Percentiles rank a stretch among this genome's conserved stretches.
Conservation (phyloP, 2,113 vertebrate species). For the Brienomyrus longianalis region DNA sequence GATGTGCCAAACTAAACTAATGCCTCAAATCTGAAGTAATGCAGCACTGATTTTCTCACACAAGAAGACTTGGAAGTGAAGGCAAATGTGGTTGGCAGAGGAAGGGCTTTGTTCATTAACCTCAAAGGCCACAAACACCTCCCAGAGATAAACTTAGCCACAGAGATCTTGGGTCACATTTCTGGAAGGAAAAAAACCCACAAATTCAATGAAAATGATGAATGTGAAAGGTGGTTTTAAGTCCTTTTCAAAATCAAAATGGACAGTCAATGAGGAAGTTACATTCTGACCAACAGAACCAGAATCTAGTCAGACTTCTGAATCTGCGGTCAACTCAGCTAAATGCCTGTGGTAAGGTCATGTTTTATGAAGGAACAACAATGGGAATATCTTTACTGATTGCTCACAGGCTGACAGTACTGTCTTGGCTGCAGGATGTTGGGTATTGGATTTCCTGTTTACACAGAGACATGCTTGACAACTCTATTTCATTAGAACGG, state of each 20-base stretch:
- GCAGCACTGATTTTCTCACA: background rate
- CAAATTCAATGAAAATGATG: background rate
- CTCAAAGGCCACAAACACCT: background rate
- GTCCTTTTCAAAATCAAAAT: background rate
- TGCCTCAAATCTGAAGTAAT: background rate
- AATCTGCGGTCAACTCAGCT: background rate
- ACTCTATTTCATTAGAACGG: background rate
- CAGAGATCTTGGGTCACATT: background rate
- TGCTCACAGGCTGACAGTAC: background rate
- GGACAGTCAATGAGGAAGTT: background rate
- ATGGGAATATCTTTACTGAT: background rate
- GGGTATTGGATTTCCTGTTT: background rate
- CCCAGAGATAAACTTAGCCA: background rate
- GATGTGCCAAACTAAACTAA: background rate
- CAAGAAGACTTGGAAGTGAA: background rate
- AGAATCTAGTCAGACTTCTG: background rate
- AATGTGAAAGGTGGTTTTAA: background rate
- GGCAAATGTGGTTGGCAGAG: background rate
- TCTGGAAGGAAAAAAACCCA: background rate
- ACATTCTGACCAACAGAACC: background rate
- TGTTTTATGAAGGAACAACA: background rate
- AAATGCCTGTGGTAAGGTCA: background rate
- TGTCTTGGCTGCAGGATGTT: background rate
- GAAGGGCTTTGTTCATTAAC: background rate
- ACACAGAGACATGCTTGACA: background rate